A percentile compares a stretch with the other conserved stretches of the same genome.
Conservation (phyloP, 2,113 vertebrate species). For the Lutjanus erythropterus region DNA sequence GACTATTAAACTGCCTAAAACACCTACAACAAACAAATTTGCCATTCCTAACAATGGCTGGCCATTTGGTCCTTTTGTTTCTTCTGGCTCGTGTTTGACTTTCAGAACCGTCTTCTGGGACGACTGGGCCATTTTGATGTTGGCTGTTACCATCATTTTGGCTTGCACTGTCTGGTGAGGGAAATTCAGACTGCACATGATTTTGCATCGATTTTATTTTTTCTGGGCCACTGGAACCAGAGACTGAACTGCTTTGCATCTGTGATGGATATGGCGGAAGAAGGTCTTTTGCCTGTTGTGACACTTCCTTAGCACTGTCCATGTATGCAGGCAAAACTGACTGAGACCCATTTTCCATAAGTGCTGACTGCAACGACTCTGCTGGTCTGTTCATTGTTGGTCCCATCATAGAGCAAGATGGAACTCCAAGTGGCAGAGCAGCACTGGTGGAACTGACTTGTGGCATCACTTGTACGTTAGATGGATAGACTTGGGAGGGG, state of each 20-base stretch:
- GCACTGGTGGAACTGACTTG: constrained; percentile 79
- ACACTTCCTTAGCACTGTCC: constrained; percentile 83
- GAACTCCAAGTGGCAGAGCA: constrained; percentile 76
- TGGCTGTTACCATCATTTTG: constrained; percentile 14
- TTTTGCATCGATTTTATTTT: constrained; percentile 81
- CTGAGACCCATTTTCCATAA: constrained; percentile 85
- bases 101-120: constrained; percentile 71
- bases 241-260: constrained; percentile 81
- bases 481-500: constrained; percentile 60
- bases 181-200: constrained; percentile 77
- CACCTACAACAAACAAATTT: constrained; percentile 96
- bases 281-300: constrained; percentile 81
- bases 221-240: constrained; percentile 78
- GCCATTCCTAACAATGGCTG: constrained; percentile 93
- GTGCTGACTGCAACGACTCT: constrained; percentile 81
- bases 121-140: constrained; percentile 41
- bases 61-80: constrained; percentile 93
- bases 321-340: constrained; percentile 85
- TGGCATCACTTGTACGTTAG: constrained; percentile 60
- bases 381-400: constrained; percentile 82
- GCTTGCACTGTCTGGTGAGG: constrained; percentile 69
- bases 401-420: constrained; percentile 79
- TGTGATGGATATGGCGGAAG: constrained; percentile 85
- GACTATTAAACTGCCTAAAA: constrained; percentile 92
- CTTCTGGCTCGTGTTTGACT: constrained; percentile 86